Base-by-base conservation (phyloP, 2,113 vertebrate genomes). In the Paramisgurnus dabryanus region DNA sequence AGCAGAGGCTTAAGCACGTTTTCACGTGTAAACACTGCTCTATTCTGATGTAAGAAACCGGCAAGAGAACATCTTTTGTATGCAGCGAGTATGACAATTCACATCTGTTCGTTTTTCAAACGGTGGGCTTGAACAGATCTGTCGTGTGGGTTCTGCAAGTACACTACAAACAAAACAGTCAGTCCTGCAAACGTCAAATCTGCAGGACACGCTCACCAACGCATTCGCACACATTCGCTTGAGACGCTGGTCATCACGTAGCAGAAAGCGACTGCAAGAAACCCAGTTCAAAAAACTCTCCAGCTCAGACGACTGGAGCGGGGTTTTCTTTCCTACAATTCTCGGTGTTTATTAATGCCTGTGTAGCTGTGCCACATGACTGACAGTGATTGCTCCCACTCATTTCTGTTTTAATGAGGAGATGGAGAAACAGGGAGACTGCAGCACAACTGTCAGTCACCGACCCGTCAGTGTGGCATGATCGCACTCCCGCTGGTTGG, bases 401-500 rank as follows among this genome's bases (percentile, higher is more conserved):
- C 83, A 78, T 83, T 85, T 85, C 83, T 80, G 71, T 86, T 87
- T 87, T 89, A 87, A 89, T 82, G 80, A 89, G 88, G 75, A 83
- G 67, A 79, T 57, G 69, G 65, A 76, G 81, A 50, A 58, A 85
- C 64, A 80, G 22, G 41, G 76, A 82, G 74, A 73, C 74, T 67
- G 78, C 80, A 77, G 65, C 84, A 82, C 76, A 84, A 76, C 78
- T 83, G 84, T 83, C 84, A 83, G 84, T 83, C 81, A 80, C 11
- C 55, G 65, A 67, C 6, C 77, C 74, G 66, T 79, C 80, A 77
- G 17, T 17, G 76, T 72, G 17, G 68, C 73, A 80, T 40, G 67
- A 73, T 66, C 73, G 53, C 27, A 77, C 70, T 82, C 66, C 67
- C 66, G 50, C 77, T 27, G 64, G 27, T 69, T 78, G 79, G 76